These are phyloP conservation scores for Streptopelia turtur DNA, from an alignment of 2,797 vertebrate species.

Conservation along the genomic window DNA sequence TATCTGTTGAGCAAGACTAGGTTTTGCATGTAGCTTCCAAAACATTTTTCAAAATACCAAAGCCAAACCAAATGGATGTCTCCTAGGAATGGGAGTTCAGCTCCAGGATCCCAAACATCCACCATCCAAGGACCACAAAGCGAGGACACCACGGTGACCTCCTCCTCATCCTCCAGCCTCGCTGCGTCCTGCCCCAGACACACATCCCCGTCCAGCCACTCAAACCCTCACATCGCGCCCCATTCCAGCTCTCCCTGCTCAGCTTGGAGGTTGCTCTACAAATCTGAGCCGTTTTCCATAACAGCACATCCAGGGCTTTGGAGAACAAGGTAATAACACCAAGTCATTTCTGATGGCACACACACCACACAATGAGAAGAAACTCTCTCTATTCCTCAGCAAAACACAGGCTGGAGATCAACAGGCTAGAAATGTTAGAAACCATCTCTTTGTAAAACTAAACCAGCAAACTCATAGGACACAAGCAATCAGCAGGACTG, in stretches of 20 bases:
- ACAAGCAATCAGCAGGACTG: background rate
- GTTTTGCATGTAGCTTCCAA: background rate
- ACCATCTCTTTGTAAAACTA: background rate
- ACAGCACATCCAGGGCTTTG: background rate
- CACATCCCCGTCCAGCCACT: background rate
- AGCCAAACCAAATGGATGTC: background rate
- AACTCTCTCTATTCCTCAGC: background rate
- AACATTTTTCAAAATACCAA: background rate
- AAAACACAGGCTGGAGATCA: background rate
- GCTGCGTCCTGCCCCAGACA: background rate
- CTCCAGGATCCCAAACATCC: background rate
- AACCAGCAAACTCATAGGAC: background rate
- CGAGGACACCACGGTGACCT: rapidly evolving
- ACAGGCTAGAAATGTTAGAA: background rate
- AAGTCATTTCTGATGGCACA: background rate
- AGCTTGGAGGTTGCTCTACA: background rate
- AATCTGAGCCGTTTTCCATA: background rate
- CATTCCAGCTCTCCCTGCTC: background rate
- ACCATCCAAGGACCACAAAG: background rate
- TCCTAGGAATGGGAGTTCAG: background rate
- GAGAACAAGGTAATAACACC: background rate
- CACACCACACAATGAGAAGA: background rate
- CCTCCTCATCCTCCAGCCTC: background rate
- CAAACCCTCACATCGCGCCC: background rate
- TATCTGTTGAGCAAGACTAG: background rate